These are phyloP conservation scores for Prionchulus punctatus DNA, from an alignment of 2,888 invertebrate species.

Conservation along the genomic window DNA sequence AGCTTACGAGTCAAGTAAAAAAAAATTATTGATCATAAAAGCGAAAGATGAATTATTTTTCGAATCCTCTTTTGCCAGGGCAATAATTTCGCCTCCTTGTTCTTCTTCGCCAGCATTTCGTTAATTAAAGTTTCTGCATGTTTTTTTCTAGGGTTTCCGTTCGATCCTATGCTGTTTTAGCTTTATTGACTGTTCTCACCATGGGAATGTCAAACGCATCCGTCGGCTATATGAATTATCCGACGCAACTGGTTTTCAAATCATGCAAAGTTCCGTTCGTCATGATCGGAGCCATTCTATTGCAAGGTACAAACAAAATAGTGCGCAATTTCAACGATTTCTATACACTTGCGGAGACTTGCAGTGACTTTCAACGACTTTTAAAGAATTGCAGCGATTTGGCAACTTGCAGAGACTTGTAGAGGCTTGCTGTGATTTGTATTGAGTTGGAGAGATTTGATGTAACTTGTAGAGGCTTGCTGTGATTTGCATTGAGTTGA, in stretches of 20 bases:
- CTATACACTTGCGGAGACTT: not conserved
- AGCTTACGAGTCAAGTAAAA: conserved; percentile 35
- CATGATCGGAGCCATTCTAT: not conserved
- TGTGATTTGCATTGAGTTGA: too few species aligned
- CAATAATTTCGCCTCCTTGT: too few species aligned
- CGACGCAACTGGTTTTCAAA: not conserved
- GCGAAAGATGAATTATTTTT: too few species aligned
- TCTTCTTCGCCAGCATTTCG: too few species aligned
- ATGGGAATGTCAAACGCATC: not conserved
- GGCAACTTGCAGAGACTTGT: too few species aligned
- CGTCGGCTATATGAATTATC: conserved; percentile 4
- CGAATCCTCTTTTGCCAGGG: too few species aligned
- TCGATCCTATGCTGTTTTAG: not conserved
- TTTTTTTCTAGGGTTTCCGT: not conserved
- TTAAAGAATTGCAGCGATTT: too few species aligned
- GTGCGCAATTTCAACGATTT: not conserved
- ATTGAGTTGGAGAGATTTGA: too few species aligned
- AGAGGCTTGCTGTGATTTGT: too few species aligned
- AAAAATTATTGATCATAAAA: too few species aligned
- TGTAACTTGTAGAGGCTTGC: too few species aligned
- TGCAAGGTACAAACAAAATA: not conserved
- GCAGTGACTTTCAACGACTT: too few species aligned
- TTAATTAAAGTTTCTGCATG: not conserved
- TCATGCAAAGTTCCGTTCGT: not conserved
- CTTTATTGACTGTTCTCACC: not conserved